Evolutionary conservation across 2,113 vertebrate genomes (phyloP), one percentile per base, ranked within the genome.

Genomic region (Limnothrissa miodon): DNA sequence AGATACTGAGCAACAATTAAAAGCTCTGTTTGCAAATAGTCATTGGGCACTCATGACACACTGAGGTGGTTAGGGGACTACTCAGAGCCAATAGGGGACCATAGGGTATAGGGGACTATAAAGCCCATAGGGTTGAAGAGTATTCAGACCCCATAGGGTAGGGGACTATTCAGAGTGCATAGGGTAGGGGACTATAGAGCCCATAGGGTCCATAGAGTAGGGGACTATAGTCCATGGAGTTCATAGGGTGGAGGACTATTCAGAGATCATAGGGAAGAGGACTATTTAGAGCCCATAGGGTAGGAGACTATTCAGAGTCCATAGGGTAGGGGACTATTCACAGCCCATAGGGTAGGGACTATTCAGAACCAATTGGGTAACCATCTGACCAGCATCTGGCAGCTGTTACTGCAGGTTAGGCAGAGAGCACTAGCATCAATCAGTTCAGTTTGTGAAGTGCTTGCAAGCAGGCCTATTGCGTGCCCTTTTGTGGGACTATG

Each of bases 1-100:
- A 70, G 62, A 36, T 70, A 70, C 62, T 70, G 62, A 70, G 62
- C 62, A 13, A 29, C 62, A 70, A 70, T 70, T 70, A 70, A 70
- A 66, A 70, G 4, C 29, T 33, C 59, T 15, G 29, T 11, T 11
- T 36, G 29, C 62, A 70, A 42, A 4, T 36, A 70, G 62, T 36
- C 13, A 29, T 15, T 70, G 62, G 36, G 29, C 62, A 29, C 62
- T 70, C 3, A 29, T 70, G 62, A 29, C 29, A 36, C 62, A 33
- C 3, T 33, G 11, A 70, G 36, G 29, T 4, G 62, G 36, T 29
- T 29, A 29, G 29, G 62, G 62, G 62, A 36, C 36, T 29, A 70
- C 36, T 70, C 36, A 29, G 11, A 70, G 25, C 25, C n/a, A n/a
- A n/a, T n/a, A n/a, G n/a, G n/a, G n/a, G n/a, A n/a, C 29, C 4